These are phyloP conservation scores for Characodon lateralis DNA, from an alignment of 2,797 vertebrate species.

Conservation along the genomic window DNA sequence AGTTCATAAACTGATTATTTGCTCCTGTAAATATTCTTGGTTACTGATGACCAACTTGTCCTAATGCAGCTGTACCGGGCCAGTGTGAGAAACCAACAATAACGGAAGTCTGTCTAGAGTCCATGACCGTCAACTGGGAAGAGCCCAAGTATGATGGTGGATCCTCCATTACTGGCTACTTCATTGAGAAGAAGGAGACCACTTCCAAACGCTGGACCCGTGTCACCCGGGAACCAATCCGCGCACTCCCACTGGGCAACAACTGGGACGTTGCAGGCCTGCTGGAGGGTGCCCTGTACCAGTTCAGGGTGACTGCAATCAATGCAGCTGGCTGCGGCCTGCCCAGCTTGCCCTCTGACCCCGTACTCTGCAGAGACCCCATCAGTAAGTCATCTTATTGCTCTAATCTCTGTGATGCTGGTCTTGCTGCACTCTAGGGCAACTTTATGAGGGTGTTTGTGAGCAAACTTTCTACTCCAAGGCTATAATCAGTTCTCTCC, in stretches of 20 bases:
- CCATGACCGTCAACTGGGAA: conserved; percentile 97
- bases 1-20: neutral
- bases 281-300: conserved; percentile 90
- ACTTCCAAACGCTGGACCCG: conserved; percentile 94
- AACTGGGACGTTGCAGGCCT: conserved; percentile 90
- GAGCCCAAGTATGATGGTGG: conserved; percentile 97
- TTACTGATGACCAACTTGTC: neutral
- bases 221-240: conserved; percentile 90
- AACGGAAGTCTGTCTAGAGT: conserved; percentile 89
- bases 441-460: neutral
- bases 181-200: conserved; percentile 95
- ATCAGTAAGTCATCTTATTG: conserved; percentile 81
- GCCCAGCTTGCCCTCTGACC: conserved; percentile 93
- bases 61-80: conserved; percentile 90
- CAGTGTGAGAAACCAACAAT: conserved; percentile 96
- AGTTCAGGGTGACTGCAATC: conserved; percentile 92
- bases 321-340: conserved; percentile 94
- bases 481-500: no score
- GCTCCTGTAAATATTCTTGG: neutral
- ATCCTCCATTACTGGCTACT: conserved; percentile 92
- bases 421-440: neutral
- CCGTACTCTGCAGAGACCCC: conserved; percentile 90
- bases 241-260: conserved; percentile 90
- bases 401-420: neutral
- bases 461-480: neutral